These are phyloP conservation scores for Diarsia mendica DNA, from an alignment of 2,888 invertebrate genomes.

Conservation along the genomic window DNA sequence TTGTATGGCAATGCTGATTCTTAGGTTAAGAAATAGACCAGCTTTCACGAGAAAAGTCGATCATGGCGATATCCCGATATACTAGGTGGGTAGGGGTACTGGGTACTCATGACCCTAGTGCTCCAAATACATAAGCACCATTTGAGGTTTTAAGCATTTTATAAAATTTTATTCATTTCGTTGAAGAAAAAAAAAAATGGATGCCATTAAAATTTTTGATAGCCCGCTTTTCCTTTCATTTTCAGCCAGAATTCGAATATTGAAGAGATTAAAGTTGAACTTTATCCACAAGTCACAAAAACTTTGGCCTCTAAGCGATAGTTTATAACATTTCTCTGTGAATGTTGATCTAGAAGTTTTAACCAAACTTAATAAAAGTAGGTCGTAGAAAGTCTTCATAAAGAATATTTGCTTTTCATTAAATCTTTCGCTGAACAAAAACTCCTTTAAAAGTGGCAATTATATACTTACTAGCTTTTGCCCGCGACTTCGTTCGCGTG, in stretches of 20 bases:
- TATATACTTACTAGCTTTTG: too few species aligned
- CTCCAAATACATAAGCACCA: too few species aligned
- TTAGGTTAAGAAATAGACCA: too few species aligned
- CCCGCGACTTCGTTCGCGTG: too few species aligned
- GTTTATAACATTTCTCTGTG: constrained; percentile 31
- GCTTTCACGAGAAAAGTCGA: too few species aligned
- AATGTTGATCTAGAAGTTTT: constrained; percentile 29
- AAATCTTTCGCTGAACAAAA: neutral
- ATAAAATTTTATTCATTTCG: neutral
- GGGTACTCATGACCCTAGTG: too few species aligned
- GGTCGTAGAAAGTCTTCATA: neutral
- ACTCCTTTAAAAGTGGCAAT: neutral
- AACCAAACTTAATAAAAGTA: constrained; percentile 9
- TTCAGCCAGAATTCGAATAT: neutral
- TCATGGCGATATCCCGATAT: too few species aligned
- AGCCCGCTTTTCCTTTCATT: constrained; percentile 2
- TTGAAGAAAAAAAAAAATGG: neutral
- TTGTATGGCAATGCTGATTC: too few species aligned
- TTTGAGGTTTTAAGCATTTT: neutral
- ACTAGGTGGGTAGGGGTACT: too few species aligned
- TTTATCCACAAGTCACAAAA: constrained; percentile 46
- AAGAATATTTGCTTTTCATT: constrained; percentile 2
- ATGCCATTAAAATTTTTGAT: neutral
- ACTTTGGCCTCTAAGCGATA: constrained; percentile 27
- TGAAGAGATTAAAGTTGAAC: constrained; percentile 19